Percentiles rank a stretch among this genome's conserved stretches.
Conservation (phyloP, 2,797 vertebrate species). For the Tenualosa ilisha region DNA sequence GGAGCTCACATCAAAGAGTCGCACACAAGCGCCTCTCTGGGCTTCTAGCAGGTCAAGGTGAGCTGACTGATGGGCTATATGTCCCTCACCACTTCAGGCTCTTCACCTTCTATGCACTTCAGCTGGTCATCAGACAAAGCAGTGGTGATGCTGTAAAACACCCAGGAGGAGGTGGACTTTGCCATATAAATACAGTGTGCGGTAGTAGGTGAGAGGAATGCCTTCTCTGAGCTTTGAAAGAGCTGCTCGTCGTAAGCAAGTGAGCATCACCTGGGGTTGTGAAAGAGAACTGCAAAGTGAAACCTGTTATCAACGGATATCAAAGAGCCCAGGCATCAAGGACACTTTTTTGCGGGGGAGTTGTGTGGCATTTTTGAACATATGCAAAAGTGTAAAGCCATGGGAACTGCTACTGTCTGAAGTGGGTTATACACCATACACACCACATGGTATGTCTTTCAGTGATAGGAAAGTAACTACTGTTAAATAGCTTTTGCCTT, state of each 20-base stretch:
- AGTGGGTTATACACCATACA: neutral
- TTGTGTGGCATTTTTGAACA: neutral
- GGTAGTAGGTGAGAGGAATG: neutral
- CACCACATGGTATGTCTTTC: no score
- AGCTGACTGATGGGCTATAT: neutral
- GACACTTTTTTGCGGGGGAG: neutral
- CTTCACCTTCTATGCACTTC: conserved; percentile 2
- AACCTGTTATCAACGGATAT: neutral
- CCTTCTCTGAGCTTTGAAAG: neutral
- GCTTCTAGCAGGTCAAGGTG: neutral
- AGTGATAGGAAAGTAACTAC: no score
- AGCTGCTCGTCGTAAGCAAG: neutral
- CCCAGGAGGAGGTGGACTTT: neutral
- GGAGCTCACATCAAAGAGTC: conserved; percentile 5
- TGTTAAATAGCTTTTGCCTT: neutral
- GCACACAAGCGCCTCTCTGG: neutral
- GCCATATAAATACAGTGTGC: neutral
- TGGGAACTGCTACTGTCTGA: neutral
- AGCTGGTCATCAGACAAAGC: neutral
- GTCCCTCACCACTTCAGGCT: neutral
- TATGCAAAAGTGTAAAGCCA: neutral
- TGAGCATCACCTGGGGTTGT: neutral
- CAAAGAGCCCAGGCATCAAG: neutral
- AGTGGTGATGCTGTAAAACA: neutral
- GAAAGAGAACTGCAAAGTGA: neutral